These are phyloP conservation scores for Leucoraja erinaceus DNA, from an alignment of 2,113 vertebrate genomes.

Conservation along the genomic window DNA sequence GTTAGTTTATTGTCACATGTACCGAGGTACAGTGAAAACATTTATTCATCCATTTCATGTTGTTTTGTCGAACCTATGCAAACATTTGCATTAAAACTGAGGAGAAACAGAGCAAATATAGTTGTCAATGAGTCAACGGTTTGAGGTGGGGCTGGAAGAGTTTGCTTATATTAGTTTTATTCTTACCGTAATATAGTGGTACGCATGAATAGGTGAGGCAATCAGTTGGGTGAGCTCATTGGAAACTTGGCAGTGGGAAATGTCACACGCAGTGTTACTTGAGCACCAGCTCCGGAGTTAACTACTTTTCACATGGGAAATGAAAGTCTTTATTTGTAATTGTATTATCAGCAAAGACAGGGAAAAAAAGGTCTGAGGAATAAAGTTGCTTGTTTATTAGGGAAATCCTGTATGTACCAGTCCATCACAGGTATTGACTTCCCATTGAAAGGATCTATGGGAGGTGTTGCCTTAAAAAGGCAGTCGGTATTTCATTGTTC, in stretches of 20 bases:
- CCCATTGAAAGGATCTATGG: too few relatives aligned
- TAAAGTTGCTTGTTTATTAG: neutral
- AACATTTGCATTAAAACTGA: too few relatives aligned
- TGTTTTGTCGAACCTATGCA: too few relatives aligned
- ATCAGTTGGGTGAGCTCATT: neutral
- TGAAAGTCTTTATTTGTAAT: neutral
- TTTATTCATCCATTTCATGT: too few relatives aligned
- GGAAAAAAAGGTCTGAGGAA: neutral
- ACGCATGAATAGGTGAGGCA: neutral
- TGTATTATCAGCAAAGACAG: neutral
- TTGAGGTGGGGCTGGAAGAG: too few relatives aligned
- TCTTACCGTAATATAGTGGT: neutral
- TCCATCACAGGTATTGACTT: too few relatives aligned
- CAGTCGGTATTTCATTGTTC: too few relatives aligned
- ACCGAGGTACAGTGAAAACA: too few relatives aligned
- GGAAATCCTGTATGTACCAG: neutral
- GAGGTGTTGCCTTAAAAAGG: too few relatives aligned
- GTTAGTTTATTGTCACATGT: too few relatives aligned
- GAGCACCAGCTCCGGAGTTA: neutral
- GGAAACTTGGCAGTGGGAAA: neutral
- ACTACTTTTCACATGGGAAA: neutral
- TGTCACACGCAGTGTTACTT: neutral
- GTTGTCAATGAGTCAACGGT: too few relatives aligned
- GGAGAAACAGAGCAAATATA: too few relatives aligned
- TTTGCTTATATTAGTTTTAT: neutral